Conservation (phyloP, 2,888 invertebrate species). For the Lordiphosa andalusiaca region DNA sequence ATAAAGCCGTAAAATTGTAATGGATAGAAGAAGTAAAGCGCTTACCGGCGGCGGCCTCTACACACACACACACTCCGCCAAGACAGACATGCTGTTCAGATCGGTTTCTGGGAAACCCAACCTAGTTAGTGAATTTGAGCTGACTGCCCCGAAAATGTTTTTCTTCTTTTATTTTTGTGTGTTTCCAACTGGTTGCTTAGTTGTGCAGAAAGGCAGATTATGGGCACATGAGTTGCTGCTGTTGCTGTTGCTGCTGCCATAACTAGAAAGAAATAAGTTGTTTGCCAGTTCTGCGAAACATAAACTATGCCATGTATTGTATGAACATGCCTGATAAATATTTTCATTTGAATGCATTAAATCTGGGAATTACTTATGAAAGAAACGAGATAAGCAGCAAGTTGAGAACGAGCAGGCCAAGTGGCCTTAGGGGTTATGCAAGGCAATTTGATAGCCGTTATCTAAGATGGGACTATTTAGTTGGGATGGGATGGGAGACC, state of each 20-base stretch:
- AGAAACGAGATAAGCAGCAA: slow-evolving; percentile 1
- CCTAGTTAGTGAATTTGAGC: slow-evolving; percentile 45
- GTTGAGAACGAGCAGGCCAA: no score
- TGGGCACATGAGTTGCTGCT: slow-evolving; percentile 32
- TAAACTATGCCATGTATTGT: slow-evolving; percentile 18
- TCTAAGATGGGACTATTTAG: no score
- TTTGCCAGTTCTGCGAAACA: slow-evolving; percentile 47
- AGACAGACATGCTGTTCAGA: slow-evolving; percentile 21
- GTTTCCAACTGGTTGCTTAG: slow-evolving; percentile 48
- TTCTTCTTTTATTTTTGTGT: slow-evolving; percentile 24
- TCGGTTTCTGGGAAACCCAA: slow-evolving; percentile 59
- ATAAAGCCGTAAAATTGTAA: slow-evolving; percentile 67
- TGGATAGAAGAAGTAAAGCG: slow-evolving; percentile 41
- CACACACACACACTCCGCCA: slow-evolving; percentile 4
- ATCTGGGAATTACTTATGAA: slow-evolving; percentile 28
- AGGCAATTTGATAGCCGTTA: no score
- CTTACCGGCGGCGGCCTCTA: slow-evolving; percentile 13
- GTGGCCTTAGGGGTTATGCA: no score
- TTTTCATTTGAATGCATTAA: slow-evolving; percentile 45
- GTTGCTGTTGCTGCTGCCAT: slow-evolving; percentile 25
- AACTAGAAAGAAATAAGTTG: slow-evolving; percentile 27
- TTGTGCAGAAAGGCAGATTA: slow-evolving; percentile 66
- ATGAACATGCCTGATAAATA: slow-evolving; percentile 39
- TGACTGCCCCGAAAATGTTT: slow-evolving; percentile 55
- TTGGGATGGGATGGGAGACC: no score